Conservation (phyloP, 2,797 vertebrate species). For the Pogonophryne albipinna region DNA sequence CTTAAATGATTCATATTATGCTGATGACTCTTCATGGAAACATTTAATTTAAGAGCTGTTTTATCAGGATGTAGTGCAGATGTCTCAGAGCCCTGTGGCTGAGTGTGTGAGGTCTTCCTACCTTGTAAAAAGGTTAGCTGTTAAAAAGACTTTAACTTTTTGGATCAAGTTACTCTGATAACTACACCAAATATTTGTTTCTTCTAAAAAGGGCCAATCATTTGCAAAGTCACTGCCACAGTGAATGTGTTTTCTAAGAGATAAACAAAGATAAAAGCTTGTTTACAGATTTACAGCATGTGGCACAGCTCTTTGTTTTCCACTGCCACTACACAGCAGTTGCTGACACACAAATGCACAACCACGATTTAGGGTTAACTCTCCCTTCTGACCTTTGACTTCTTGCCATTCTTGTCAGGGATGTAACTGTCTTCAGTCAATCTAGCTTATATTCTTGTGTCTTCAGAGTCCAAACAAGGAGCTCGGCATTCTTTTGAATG, state of each 20-base stretch:
- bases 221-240: slow-evolving; percentile 10
- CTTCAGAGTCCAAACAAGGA: slow-evolving; percentile 51
- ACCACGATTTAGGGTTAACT: slow-evolving; percentile 50
- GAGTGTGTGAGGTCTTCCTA: slow-evolving; percentile 63
- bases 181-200: not conserved
- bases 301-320: slow-evolving; percentile 49
- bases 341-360: slow-evolving; percentile 58
- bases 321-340: slow-evolving; percentile 18
- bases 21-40: slow-evolving; percentile 30
- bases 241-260: not conserved
- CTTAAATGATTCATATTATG: slow-evolving; percentile 19
- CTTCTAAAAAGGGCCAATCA: not conserved
- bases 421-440: slow-evolving; percentile 64
- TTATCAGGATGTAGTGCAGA: slow-evolving; percentile 53
- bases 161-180: slow-evolving; percentile 16
- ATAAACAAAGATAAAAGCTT: slow-evolving; percentile 10
- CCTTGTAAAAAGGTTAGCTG: slow-evolving; percentile 49
- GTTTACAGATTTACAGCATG: slow-evolving; percentile 43
- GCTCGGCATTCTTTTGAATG: slow-evolving; percentile 59
- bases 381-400: slow-evolving; percentile 60
- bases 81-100: slow-evolving; percentile 52
- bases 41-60: slow-evolving; percentile 48
- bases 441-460: slow-evolving; percentile 42
- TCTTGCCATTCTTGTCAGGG: slow-evolving; percentile 51
- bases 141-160: slow-evolving; percentile 30